Conservation (phyloP, 92 coral and sea anemone genomes). For the Epizoanthus scotinus region DNA sequence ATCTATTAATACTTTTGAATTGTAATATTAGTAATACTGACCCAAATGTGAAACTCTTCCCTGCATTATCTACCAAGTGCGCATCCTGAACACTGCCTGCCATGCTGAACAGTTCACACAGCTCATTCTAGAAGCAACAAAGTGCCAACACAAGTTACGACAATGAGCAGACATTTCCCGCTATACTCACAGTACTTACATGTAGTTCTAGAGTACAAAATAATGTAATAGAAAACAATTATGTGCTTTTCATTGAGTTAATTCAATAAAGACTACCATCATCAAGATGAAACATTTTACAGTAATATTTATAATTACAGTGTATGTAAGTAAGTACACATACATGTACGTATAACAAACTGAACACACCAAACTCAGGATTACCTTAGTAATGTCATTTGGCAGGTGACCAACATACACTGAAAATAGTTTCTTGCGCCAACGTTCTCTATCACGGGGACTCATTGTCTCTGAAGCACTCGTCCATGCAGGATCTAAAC, state of each 20-base stretch:
- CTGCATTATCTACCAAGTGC: background rate
- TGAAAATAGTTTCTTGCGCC: constrained; percentile 74
- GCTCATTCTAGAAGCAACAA: background rate
- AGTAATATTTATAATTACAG: too few relatives aligned
- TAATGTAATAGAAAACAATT: too few relatives aligned
- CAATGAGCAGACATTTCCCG: too few relatives aligned
- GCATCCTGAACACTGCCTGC: constrained; percentile 17
- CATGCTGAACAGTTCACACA: constrained; percentile 4
- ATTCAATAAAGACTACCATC: too few relatives aligned
- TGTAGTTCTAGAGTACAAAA: too few relatives aligned
- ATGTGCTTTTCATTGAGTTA: too few relatives aligned
- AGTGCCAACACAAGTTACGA: background rate
- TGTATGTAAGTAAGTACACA: too few relatives aligned
- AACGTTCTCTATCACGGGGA: constrained; percentile 57
- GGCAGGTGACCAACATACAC: constrained; percentile 92
- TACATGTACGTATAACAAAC: background rate
- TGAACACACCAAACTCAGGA: background rate
- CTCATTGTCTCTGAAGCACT: constrained; percentile 41
- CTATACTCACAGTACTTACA: too few relatives aligned
- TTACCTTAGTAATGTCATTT: constrained; percentile 77
- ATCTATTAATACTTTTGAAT: too few relatives aligned
- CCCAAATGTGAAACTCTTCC: constrained; percentile 18
- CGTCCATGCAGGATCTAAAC: constrained; percentile 45
- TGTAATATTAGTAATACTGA: background rate
- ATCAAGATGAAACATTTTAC: too few relatives aligned